Evolutionary conservation across 1,140 invertebrate genomes (phyloP), one percentile per base, ranked within the genome.

Genomic region (Bombyx mandarina): DNA sequence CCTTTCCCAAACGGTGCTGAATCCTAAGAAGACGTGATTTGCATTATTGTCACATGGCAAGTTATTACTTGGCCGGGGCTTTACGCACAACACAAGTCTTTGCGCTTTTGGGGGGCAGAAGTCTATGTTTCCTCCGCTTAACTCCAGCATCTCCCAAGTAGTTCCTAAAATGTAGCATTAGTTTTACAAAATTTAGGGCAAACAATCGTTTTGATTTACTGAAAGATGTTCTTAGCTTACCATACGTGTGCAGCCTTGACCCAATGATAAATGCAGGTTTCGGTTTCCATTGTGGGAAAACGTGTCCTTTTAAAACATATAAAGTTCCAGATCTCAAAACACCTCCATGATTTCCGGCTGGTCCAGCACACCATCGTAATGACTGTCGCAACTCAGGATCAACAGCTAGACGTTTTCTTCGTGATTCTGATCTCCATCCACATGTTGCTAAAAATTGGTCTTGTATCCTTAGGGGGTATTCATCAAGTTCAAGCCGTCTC

Each of bases 271-370:
- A 89, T 6, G 92, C 83, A 7, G 88, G 83, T 57, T 91, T 80
- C 49, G 89, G 86, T 71, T 91, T 91, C 91, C 91, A 93, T 74
- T 92, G 91, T 8, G 92, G 92, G 70, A 92, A 91, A 54, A 93
- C 92, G 59, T 92, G 88, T 46, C 92, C 92, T 74, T 93, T 93
- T 47, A 93, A 75, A 22, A 93, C 86, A 22, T 90, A 80, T n/a
- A 90, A 81, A 52, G 89, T 89, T 2, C 91, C 91, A 56, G 90
- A 90, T 63, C 88, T 81, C 44, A 88, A 88, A 60, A 90, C 89
- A 35, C 89, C 89, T 26, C 77, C 74, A 9, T 73, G 70, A 10
- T 75, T 65, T 3, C 74, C 75, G n/a, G 89, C 82, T 10, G 91
- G 91, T 22, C 91, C 91, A 42, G 90, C 81, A 66, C 91, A 90